Evolutionary conservation across 2,888 invertebrate species (phyloP), one percentile per base, ranked within the genome.

Genomic region (Cremastobaeus sp.): DNA sequence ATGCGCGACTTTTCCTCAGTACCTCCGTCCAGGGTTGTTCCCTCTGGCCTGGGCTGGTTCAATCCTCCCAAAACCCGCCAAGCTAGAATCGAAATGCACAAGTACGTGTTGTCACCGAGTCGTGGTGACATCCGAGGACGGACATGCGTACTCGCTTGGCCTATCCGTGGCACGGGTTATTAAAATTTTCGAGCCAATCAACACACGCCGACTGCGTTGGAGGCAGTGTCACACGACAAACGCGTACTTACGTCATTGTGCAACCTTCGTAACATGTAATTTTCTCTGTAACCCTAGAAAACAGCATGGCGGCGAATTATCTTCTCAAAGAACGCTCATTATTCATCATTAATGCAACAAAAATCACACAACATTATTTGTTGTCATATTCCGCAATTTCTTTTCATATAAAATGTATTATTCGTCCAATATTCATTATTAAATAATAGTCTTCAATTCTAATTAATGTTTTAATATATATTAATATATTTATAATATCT

Each of bases 121-220:
- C 64, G 86, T 85, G 86, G 85, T 86, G 86, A 78, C 78, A 77
- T 64, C 70, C 47, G 60, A 21, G 54, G 60, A 76, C 79, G 84
- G 85, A 84, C 87, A 87, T 87, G 87, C 87, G 87, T 87, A 86
- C 84, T 86, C 71, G 77, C 76, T 62, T 79, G 81, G 78, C 87
- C 87, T 86, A 87, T 87, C 87, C 81, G 64, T 66, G 74, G 41
- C 74, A 71, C 76, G 77, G 81, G 80, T 85, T 86, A 86, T 86
- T 86, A 85, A 85, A 85, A 85, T 85, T 86, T 85, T 85, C 79
- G 81, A 85, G 77, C 85, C 86, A 86, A 86, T 86, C 81, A 81
- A 79, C 79, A 81, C 69, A 74, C 78, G 73, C 77, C 76, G 37
- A 60, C 37, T 32, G 30, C 35, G 54, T 35, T 18, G 72, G 68